Evolutionary conservation across 2,113 vertebrate genomes (phyloP), one percentile per base, ranked within the genome.

Genomic region (Cyprinodon variegatus): DNA sequence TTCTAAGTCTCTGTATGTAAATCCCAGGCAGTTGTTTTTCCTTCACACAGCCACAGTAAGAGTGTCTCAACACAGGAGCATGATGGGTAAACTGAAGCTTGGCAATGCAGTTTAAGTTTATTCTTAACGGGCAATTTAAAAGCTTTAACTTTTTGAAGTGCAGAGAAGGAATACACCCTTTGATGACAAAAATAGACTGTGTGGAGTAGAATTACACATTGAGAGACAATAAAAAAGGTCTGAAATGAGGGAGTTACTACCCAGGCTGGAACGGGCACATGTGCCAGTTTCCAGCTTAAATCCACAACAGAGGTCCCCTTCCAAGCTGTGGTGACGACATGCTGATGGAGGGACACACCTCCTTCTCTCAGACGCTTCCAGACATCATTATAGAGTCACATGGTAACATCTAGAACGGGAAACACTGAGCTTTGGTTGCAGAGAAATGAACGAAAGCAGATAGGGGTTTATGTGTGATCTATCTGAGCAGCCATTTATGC

Each of bases 221-320:
- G 12, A 20, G 46, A 72, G n/a, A 59, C 61, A 11, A 38, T 63
- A 63, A 40, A 63, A 22, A 61, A 61, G 2, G 50, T 40, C 46
- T 63, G 38, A 17, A 64, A 39, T 1, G 69, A 50, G 36, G 0
- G 57, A 12, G 46, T 73, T 75, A 53, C 17, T 60, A 59, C 76
- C 76, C 45, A 43, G 39, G 45, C 4, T 83, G 86, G 80, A 81
- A 70, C 3, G 10, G 74, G 46, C 48, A 78, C 76, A 81, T 77
- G 61, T 37, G 46, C 61, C 67, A 73, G 83, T 74, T 82, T 37
- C 11, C 20, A 65, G 76, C n/a, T 41, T 78, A 83, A 88, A 89
- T 88, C 83, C 75, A 64, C 53, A 61, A 12, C 53, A 61, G 78
- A 60, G 68, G 79, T 79, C 61, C 57, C 6, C 65, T 57, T 84